A percentile compares a stretch with the other conserved stretches of the same genome.
phyloP scores from a whole-genome alignment of 2,888 invertebrate species.

The Cosmorhoe ocellata region DNA sequence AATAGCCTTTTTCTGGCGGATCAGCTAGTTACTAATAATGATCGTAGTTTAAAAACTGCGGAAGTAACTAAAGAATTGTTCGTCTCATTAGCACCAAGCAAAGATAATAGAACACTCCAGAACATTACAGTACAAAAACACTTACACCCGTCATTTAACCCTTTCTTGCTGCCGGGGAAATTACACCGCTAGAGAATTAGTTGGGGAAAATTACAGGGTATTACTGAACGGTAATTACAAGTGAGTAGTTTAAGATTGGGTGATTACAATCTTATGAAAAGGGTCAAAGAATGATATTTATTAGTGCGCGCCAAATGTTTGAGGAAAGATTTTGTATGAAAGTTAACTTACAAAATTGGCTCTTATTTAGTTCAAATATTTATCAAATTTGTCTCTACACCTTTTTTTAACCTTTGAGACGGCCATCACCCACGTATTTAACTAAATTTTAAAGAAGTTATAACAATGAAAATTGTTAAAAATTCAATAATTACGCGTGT shows the following conservation, averaged over 20 bases:
- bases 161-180: slow-evolving; percentile 16
- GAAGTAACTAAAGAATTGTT: background rate
- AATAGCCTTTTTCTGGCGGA: too few species aligned
- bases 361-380: too few species aligned
- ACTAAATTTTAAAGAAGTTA: too few species aligned
- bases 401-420: too few species aligned
- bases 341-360: too few species aligned
- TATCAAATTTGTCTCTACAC: too few species aligned
- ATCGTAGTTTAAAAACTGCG: too few species aligned
- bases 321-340: background rate
- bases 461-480: too few species aligned
- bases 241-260: slow-evolving; percentile 11
- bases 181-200: slow-evolving; percentile 6
- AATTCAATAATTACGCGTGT: too few species aligned
- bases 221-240: slow-evolving; percentile 17
- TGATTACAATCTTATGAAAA: slow-evolving; percentile 16
- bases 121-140: slow-evolving; percentile 19
- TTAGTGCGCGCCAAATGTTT: background rate
- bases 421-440: too few species aligned
- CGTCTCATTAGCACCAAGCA: background rate
- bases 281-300: slow-evolving; percentile 10
- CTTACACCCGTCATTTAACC: slow-evolving; percentile 20
- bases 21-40: too few species aligned
- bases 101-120: slow-evolving; percentile 2
- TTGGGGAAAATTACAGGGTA: slow-evolving; percentile 21